These are phyloP conservation scores for Cheilosia vulpina DNA, from an alignment of 2,888 invertebrate species.

Conservation along the genomic window DNA sequence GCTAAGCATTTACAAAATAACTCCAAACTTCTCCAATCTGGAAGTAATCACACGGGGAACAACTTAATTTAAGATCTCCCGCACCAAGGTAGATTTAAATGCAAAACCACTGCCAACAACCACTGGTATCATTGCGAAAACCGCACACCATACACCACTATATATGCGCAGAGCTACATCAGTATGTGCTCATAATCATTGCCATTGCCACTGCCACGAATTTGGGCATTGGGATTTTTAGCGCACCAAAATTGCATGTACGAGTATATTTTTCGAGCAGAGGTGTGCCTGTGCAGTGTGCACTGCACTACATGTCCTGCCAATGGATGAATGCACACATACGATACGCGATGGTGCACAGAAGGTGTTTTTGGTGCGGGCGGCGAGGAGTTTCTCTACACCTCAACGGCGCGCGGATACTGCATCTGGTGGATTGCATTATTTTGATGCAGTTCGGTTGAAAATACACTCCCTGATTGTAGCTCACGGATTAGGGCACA, in stretches of 20 bases:
- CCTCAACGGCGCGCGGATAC: slow-evolving; percentile 19
- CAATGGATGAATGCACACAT: slow-evolving; percentile 54
- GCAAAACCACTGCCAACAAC: slow-evolving; percentile 13
- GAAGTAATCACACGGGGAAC: slow-evolving; percentile 1
- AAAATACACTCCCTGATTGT: slow-evolving; percentile 62
- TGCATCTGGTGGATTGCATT: slow-evolving; percentile 49
- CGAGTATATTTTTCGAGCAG: slow-evolving; percentile 35
- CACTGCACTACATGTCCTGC: slow-evolving; percentile 39
- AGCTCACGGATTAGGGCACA: slow-evolving; percentile 54
- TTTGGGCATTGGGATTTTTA: slow-evolving; percentile 51
- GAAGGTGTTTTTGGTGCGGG: background rate
- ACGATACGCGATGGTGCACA: background rate
- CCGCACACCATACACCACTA: background rate
- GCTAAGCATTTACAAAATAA: slow-evolving; percentile 12
- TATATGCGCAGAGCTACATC: slow-evolving; percentile 25
- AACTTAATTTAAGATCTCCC: slow-evolving; percentile 52
- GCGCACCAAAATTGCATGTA: slow-evolving; percentile 42
- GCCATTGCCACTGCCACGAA: slow-evolving; percentile 35
- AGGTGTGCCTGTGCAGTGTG: too few species aligned
- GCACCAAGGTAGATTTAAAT: slow-evolving; percentile 24
- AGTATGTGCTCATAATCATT: slow-evolving; percentile 42
- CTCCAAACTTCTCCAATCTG: background rate
- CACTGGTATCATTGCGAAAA: slow-evolving; percentile 12
- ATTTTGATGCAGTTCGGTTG: slow-evolving; percentile 68
- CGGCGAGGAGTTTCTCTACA: slow-evolving; percentile 1